These are phyloP conservation scores for Cephus pulcher DNA, from an alignment of 2,888 invertebrate genomes.

Conservation along the genomic window DNA sequence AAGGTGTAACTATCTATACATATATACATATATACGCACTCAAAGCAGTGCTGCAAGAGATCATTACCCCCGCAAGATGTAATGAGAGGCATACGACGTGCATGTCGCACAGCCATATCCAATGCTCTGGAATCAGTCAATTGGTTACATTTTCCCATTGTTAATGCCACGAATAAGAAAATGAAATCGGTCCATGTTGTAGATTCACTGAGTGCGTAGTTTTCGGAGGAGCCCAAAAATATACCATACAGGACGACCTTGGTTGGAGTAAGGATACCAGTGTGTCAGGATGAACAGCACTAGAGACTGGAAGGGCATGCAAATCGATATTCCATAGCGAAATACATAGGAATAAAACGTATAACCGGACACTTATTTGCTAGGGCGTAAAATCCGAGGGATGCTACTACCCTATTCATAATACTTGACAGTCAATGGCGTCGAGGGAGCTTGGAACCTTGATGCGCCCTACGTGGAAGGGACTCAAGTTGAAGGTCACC, in stretches of 20 bases:
- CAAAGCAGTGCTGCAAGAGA: constrained; percentile 19
- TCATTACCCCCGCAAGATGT: constrained; percentile 35
- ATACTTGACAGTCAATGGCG: constrained; percentile 33
- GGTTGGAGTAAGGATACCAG: not conserved
- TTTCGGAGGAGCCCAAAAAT: not conserved
- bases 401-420: constrained; percentile 36
- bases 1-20: constrained; percentile 10
- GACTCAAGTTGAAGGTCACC: constrained; percentile 38
- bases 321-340: not conserved
- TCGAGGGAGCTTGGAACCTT: constrained; percentile 27
- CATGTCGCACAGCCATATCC: not conserved
- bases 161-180: not conserved
- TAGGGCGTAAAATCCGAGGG: constrained; percentile 1
- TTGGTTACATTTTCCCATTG: not conserved
- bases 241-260: not conserved
- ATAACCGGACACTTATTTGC: not conserved
- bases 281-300: not conserved
- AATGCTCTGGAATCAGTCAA: not conserved
- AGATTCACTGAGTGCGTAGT: not conserved
- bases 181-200: not conserved
- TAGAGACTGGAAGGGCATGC: not conserved
- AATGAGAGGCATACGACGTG: not conserved
- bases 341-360: not conserved
- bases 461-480: constrained; percentile 30
- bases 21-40: constrained; percentile 15